Evolutionary conservation across 2,888 invertebrate genomes (phyloP), one percentile per base, ranked within the genome.

Genomic region (Heliconius ismenius): DNA sequence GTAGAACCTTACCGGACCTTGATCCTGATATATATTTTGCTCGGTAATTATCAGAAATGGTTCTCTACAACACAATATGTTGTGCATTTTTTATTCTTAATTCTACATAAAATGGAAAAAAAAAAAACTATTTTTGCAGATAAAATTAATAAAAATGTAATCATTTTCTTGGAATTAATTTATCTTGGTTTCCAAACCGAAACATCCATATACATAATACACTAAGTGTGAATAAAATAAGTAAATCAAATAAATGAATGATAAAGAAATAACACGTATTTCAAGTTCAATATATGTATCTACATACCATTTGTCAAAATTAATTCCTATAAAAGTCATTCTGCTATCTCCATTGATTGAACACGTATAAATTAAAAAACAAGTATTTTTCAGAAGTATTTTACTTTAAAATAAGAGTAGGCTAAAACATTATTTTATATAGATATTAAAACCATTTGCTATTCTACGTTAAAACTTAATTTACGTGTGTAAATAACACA

Each of bases 1-100:
- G 65, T 74, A 73, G 74, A 77, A 92, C 92, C 92, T 91, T 91
- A 88, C 88, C 84, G 84, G 84, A 76, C 82, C 86, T 86, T 82
- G 82, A 83, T 84, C 83, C 84, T 83, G 62, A 80, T 80, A 81
- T 82, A 81, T 80, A 79, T 79, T 79, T 70, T 62, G 68, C 76
- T 65, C 58, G 64, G 74, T 76, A 76, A 76, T 67, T 69, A 76
- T 74, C 73, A 68, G 65, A 72, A 63, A 78, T 68, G 75, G 62
- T 63, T 67, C 28, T 58, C 43, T 39, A 58, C 26, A 64, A 28
- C 60, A 39, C 67, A 62, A 13, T 73, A 28, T 67, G 7, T 39
- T 67, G 36, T 49, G 39, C 24, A 63, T 69, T 13, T 70, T 32
- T 28, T 54, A 65, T 39, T 65, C 1, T 36, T 13, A 36, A 6